phyloP scores from a whole-genome alignment of 1,140 invertebrate genomes.

The Drosophila subpulchrella region DNA sequence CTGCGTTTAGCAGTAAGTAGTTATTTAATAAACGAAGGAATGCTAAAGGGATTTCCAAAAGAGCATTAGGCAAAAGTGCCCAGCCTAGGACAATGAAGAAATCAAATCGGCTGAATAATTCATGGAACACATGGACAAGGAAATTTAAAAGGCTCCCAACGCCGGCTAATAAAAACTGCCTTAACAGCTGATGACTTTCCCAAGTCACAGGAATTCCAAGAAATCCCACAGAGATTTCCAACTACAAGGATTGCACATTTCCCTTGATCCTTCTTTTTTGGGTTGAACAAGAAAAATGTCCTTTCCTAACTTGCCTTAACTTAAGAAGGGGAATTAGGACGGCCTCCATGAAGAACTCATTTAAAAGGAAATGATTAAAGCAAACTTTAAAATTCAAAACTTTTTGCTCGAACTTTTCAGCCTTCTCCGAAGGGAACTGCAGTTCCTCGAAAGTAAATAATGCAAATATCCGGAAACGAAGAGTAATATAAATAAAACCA shows the following conservation, averaged over 20 bases:
- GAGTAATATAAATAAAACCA: conserved; percentile 66
- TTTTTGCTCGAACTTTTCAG: conserved; percentile 1
- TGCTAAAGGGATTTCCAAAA: background rate
- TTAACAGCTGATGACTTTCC: conserved; percentile 44
- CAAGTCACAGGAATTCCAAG: conserved; percentile 23
- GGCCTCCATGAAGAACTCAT: conserved; percentile 5
- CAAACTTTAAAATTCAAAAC: conserved; percentile 14
- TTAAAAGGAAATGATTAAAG: conserved; percentile 3
- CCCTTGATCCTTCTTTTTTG: background rate
- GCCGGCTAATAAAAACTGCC: conserved; percentile 10
- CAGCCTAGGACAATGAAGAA: conserved; percentile 21
- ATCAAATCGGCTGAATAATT: conserved; percentile 49
- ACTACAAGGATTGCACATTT: conserved; percentile 33
- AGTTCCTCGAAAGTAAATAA: conserved; percentile 31
- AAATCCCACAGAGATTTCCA: conserved; percentile 26
- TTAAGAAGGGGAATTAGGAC: background rate
- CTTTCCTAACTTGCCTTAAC: background rate
- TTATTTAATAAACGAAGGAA: conserved; percentile 9
- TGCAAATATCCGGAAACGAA: conserved; percentile 49
- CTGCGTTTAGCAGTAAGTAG: background rate
- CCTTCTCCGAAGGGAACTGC: conserved; percentile 26
- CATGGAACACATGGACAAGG: conserved; percentile 28
- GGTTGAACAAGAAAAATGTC: conserved; percentile 2
- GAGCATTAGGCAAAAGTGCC: conserved; percentile 2
- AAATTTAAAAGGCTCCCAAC: conserved; percentile 28